Base-by-base conservation (phyloP, 2,888 invertebrate species). In the Cactoblastis cactorum region DNA sequence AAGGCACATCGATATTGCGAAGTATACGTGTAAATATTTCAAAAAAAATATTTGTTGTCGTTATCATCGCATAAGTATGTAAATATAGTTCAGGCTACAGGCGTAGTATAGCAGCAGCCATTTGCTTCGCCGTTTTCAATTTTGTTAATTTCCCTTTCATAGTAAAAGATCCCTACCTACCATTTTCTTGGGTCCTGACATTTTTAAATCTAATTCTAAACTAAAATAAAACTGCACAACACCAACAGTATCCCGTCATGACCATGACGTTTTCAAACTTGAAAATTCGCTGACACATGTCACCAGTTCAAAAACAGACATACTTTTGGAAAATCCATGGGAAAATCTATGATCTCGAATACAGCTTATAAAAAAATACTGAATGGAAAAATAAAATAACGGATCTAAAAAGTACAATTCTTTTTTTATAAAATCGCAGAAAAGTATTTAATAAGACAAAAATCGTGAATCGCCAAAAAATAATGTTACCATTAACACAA, bases 101-200 rank as follows among this genome's bases (percentile, higher is more conserved):
- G 6, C 14, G 1, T 5, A 6, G 9, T 5, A 28, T 2, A 28
- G 8, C 5, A 9, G 24, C 12, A 6, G 12, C 3, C 12, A 39
- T 12, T 19, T 12, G 15, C 14, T 1, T 11, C 0, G 9, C 5
- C 1, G 15, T 28, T 28, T 6, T 12, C 12, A 43, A 19, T 12
- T 34, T n/a, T 19, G 4, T 9, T 18, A 19, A 12, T 9, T 12
- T 14, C 11, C 34, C 8, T 12, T 6, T 8, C 9, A 14, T 12
- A 8, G 0, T 9, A 37, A 35, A 9, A 15, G 9, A 56, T 57
- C 54, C 62, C 77, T 85, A 90, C 62, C 77, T 86, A 90, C 89
- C 87, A 90, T 76, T 79, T 84, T 87, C 68, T 83, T 83, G 61
- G 83, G 71, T 65, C 72, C 80, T 67, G 88, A 86, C 89, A 86